Evolutionary conservation across 1,140 invertebrate species (phyloP), one percentile per base, ranked within the genome.

Genomic region (Sycobia sp.): DNA sequence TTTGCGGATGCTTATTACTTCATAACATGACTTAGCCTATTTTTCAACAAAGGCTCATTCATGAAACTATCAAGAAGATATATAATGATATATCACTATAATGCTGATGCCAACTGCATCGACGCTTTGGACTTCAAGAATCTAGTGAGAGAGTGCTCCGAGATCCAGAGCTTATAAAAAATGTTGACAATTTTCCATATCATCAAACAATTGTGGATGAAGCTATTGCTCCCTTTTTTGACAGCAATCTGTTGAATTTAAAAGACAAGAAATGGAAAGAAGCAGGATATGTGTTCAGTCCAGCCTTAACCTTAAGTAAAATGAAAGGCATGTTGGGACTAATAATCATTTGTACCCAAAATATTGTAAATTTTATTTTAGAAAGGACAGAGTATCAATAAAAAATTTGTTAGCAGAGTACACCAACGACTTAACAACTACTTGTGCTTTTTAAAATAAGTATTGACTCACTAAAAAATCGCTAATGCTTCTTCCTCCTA

Each of bases 171-270:
- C 47, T 88, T 1, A 84, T 89, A 9, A 89, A 88, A 72, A 83
- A 90, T 67, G 90, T 90, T 63, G 86, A 89, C 5, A 20, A 75
- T 85, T 70, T 90, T 89, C 73, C 80, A 1, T 83, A 89, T 66
- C 85, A 87, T 49, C 73, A 73, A 16, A 53, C 65, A 0, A 74
- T 85, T 27, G 67, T 85, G 4, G 71, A 71, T 14, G 72, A 76
- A n/a, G 74, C 82, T 0, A 55, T 67, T 1, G 86, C 87, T 62
- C 82, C 84, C 0, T 61, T 88, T 1, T 74, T 87, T 22, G 80
- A 76, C 8, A 82, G 81, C 13, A 85, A 83, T 67, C 58, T 88
- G 5, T 79, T 83, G 23, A 67, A 81, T 11, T 78, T 88, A 66
- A 80, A 76, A 55, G 76, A 69, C 7, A 53, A 76, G 20, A 70